Percentiles rank a stretch among this genome's conserved stretches.
Conservation (phyloP, 2,113 vertebrate genomes). For the Phoxinus phoxinus region DNA sequence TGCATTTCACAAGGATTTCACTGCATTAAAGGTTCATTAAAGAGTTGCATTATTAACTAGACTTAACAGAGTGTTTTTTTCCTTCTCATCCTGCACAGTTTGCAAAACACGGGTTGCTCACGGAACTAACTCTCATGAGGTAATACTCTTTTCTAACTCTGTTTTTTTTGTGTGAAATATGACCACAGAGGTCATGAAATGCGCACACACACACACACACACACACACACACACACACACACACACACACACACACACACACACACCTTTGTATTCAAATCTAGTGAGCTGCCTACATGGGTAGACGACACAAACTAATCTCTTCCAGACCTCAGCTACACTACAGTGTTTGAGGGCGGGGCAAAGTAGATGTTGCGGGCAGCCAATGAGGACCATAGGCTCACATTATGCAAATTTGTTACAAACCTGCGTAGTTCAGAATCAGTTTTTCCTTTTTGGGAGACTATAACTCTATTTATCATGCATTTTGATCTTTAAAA, state of each 20-base stretch:
- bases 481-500: too few species aligned
- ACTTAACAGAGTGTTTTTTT: conserved; percentile 16
- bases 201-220: not conserved
- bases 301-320: not conserved
- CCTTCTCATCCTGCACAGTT: conserved; percentile 78
- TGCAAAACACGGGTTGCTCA: conserved; percentile 99
- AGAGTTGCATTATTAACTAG: not conserved
- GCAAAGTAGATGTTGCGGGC: too few species aligned
- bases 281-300: not conserved
- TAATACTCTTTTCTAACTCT: conserved; percentile 70
- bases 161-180: not conserved
- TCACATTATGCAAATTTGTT: too few species aligned
- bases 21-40: not conserved
- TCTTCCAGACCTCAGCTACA: too few species aligned
- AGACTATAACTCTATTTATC: too few species aligned
- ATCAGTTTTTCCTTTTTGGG: too few species aligned
- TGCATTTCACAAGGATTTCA: not conserved
- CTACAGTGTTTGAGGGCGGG: too few species aligned
- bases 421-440: too few species aligned
- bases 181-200: conserved; percentile 17
- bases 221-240: not conserved
- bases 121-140: conserved; percentile 98
- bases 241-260: not conserved
- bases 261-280: not conserved
- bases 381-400: too few species aligned